Evolutionary conservation across 2,797 vertebrate genomes (phyloP).

Genomic region (Melanotaenia maccullochi): DNA sequence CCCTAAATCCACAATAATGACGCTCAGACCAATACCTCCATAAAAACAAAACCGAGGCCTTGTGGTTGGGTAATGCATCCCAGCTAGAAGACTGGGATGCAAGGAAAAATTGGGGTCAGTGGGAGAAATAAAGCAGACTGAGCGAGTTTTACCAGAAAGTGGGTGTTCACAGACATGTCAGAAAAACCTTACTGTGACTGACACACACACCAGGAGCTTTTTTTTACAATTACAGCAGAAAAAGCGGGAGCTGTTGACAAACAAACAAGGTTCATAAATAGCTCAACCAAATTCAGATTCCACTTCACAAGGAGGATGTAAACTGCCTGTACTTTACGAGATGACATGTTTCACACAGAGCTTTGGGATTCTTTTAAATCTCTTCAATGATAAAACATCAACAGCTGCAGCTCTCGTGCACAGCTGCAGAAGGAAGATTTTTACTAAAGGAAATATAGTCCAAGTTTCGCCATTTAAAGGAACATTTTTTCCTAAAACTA

Average conservation of each 20-base stretch:
- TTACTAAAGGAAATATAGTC: too few relatives aligned
- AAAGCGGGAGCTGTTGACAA: neutral
- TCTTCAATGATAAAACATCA: neutral
- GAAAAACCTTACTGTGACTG: too few relatives aligned
- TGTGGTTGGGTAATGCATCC: too few relatives aligned
- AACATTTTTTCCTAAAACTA: neutral
- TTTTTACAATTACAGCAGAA: neutral
- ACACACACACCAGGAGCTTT: neutral
- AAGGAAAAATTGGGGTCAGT: neutral
- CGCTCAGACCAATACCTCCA: conserved; percentile 52
- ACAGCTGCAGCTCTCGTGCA: neutral
- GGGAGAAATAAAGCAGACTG: neutral
- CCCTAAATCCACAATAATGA: conserved; percentile 66
- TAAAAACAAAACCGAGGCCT: too few relatives aligned
- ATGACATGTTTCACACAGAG: neutral
- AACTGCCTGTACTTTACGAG: neutral
- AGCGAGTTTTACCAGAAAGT: neutral
- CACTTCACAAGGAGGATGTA: neutral
- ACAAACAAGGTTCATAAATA: neutral
- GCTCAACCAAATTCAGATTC: neutral
- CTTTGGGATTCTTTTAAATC: neutral
- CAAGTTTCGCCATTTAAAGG: neutral
- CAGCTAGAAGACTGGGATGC: too few relatives aligned
- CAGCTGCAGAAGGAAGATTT: too few relatives aligned
- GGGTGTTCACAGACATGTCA: neutral